A percentile compares a stretch with the other conserved stretches of the same genome.
phyloP scores from a whole-genome alignment of 2,888 invertebrate species.

The Heterodera filipjevi region DNA sequence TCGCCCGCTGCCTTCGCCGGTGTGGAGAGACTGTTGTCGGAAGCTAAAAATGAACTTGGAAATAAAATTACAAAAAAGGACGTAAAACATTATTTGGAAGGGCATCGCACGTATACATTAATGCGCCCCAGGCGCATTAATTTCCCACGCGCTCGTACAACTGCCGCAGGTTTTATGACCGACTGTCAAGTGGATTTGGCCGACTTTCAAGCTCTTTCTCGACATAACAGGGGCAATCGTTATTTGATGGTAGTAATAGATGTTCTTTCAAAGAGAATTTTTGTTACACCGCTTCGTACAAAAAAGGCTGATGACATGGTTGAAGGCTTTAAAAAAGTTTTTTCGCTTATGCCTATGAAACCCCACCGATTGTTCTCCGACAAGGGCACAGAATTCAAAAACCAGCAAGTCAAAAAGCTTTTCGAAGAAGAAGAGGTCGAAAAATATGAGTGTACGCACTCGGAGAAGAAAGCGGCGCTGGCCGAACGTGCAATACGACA shows the following conservation, averaged over 20 bases:
- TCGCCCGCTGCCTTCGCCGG: constrained; percentile 20
- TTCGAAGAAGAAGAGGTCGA: constrained; percentile 20
- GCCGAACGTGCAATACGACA: constrained; percentile 24
- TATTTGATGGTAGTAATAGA: constrained; percentile 23
- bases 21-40: background rate
- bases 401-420: constrained; percentile 10
- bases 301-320: constrained; percentile 24
- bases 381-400: constrained; percentile 22
- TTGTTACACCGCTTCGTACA: constrained; percentile 10
- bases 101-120: constrained; percentile 21
- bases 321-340: background rate
- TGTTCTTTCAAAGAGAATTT: constrained; percentile 20
- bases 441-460: constrained; percentile 18
- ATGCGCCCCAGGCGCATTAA: constrained; percentile 11
- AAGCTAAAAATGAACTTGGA: background rate
- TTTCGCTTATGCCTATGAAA: constrained; percentile 29
- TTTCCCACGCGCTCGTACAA: background rate
- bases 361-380: constrained; percentile 27
- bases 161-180: constrained; percentile 18
- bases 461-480: constrained; percentile 20
- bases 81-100: constrained; percentile 11
- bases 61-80: background rate
- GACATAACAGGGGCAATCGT: constrained; percentile 27
- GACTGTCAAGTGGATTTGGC: constrained; percentile 23
- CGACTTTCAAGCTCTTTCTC: constrained; percentile 12